Evolutionary conservation across 2,888 invertebrate genomes (phyloP).

Genomic region (Halictus quadricinctus): DNA sequence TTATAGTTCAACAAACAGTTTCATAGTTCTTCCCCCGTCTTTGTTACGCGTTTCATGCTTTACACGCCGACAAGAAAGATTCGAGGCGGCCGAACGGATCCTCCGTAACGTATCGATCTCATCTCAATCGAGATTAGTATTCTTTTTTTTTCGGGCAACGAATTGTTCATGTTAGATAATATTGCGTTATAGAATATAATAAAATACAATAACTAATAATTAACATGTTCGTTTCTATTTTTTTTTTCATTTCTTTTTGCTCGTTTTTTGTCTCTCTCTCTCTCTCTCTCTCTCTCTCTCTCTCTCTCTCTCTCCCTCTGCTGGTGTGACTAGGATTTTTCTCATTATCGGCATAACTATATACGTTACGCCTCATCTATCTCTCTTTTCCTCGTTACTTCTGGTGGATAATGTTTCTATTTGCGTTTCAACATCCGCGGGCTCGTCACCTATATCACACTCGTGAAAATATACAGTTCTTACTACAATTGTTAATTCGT

Average conservation of each 20-base stretch:
- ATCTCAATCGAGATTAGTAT: constrained; percentile 26
- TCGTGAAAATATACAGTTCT: constrained; percentile 57
- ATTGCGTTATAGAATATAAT: constrained; percentile 67
- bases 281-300: background rate
- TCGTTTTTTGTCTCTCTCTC: constrained; percentile 31
- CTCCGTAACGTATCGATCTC: constrained; percentile 21
- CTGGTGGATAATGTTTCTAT: constrained; percentile 55
- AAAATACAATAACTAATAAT: constrained; percentile 74
- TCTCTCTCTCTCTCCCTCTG: constrained; percentile 36
- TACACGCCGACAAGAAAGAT: constrained; percentile 21
- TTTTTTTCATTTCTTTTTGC: constrained; percentile 58
- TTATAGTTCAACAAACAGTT: constrained; percentile 60
- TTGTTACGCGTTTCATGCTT: constrained; percentile 18
- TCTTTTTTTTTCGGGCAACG: constrained; percentile 1
- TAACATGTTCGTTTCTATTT: constrained; percentile 58
- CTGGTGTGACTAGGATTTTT: constrained; percentile 77
- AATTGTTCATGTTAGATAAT: constrained; percentile 49
- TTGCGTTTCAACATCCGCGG: constrained; percentile 40
- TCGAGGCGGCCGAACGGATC: constrained; percentile 24
- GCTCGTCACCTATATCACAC: constrained; percentile 52
- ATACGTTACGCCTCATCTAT: constrained; percentile 66
- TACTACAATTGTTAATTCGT: constrained; percentile 44
- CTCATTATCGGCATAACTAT: constrained; percentile 71
- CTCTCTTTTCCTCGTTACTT: constrained; percentile 34
- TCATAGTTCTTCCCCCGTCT: constrained; percentile 24